Percentiles rank a stretch among this genome's conserved stretches.
These are phyloP conservation scores for Pristionchus exspectatus DNA, from an alignment of 2,888 invertebrate species.

Conservation along the genomic window DNA sequence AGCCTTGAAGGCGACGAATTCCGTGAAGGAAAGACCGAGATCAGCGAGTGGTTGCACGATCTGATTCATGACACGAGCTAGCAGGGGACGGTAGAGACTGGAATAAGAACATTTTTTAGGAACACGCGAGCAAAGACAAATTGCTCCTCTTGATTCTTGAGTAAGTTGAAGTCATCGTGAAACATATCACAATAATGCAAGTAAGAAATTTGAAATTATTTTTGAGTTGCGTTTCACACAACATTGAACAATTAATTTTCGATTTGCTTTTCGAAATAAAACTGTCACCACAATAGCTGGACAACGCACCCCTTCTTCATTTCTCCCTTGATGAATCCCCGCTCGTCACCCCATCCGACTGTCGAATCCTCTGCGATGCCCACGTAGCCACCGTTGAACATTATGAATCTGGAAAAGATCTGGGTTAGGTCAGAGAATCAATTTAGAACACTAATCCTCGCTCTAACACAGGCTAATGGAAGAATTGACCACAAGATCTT, in stretches of 20 bases:
- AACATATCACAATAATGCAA: background rate
- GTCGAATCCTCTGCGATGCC: conserved; percentile 61
- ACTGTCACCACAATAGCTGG: too few species aligned
- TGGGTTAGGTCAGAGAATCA: background rate
- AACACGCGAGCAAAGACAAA: background rate
- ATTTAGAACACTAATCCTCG: background rate
- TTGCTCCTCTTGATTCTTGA: background rate
- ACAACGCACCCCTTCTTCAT: conserved; percentile 63
- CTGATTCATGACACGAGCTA: conserved; percentile 65
- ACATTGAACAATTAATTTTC: too few species aligned
- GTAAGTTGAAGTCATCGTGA: too few species aligned
- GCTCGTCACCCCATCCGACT: conserved; percentile 69
- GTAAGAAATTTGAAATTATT: too few species aligned
- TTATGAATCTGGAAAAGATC: conserved; percentile 61
- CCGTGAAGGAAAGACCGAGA: conserved; percentile 62
- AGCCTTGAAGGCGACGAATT: conserved; percentile 67
- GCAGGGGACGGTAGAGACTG: conserved; percentile 69
- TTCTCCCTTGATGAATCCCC: conserved; percentile 63
- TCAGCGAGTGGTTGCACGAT: conserved; percentile 64
- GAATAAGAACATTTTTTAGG: background rate
- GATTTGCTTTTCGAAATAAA: too few species aligned
- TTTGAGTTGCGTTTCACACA: too few species aligned
- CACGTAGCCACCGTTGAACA: conserved; percentile 70
- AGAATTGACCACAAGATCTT: too few species aligned
- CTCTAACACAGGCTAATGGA: too few species aligned